Conservation (phyloP, 2,888 invertebrate genomes). For the Crepidodera aurea region DNA sequence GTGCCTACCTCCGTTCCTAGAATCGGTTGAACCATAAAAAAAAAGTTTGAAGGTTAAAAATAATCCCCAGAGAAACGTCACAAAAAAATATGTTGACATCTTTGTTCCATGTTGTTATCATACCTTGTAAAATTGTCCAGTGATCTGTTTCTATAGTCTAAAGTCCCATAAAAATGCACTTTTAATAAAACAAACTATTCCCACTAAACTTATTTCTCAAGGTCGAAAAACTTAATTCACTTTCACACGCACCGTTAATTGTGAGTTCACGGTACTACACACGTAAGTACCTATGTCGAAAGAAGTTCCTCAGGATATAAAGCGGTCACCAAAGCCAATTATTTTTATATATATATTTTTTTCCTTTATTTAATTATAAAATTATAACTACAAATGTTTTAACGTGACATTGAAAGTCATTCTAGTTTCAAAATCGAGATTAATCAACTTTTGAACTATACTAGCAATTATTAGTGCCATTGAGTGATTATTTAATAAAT, state of each 20-base stretch:
- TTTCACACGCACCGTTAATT: constrained; percentile 7
- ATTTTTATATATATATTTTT: neutral
- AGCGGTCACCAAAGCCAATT: neutral
- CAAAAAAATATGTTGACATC: no score
- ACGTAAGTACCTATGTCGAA: constrained; percentile 7
- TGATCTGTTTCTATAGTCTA: no score
- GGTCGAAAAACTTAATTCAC: neutral
- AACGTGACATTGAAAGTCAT: constrained; percentile 1
- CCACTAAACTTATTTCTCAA: neutral
- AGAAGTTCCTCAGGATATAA: constrained; percentile 2
- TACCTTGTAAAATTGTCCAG: no score
- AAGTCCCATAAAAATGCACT: no score
- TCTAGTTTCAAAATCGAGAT: neutral
- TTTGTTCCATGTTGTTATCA: no score
- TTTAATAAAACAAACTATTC: no score
- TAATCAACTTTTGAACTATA: neutral
- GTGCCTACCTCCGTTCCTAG: no score
- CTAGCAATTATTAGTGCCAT: neutral
- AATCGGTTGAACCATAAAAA: no score
- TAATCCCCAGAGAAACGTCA: no score
- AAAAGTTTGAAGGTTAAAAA: no score
- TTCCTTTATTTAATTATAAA: neutral
- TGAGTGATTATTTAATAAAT: neutral
- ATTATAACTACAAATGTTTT: neutral
- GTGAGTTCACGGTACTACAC: constrained; percentile 8